Conservation (phyloP, 2,888 invertebrate genomes). For the Pherbina coryleti region DNA sequence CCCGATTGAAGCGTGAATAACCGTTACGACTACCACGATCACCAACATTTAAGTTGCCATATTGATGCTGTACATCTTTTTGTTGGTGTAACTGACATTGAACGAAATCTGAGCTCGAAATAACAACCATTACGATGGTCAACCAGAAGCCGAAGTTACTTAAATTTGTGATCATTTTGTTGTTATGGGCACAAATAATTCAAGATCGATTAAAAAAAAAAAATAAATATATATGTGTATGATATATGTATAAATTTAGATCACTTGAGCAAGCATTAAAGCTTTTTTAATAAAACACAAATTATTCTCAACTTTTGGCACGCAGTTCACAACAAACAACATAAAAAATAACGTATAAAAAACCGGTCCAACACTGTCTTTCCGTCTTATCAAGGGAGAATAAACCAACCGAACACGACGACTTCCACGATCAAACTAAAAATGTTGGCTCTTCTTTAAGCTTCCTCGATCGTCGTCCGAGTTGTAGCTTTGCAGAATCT, state of each 20-base stretch:
- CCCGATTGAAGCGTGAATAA: conserved; percentile 16
- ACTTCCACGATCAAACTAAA: conserved; percentile 35
- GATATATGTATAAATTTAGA: neutral
- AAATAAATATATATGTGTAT: neutral
- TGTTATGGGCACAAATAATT: neutral
- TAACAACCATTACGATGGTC: neutral
- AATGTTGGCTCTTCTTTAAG: neutral
- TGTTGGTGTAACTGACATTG: conserved; percentile 15
- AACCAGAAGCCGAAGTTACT: neutral
- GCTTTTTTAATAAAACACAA: neutral
- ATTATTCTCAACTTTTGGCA: neutral
- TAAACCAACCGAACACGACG: conserved; percentile 22
- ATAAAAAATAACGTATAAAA: neutral
- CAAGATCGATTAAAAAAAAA: neutral
- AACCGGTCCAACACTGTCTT: neutral
- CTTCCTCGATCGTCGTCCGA: neutral
- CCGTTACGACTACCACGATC: conserved; percentile 9
- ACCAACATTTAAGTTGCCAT: neutral
- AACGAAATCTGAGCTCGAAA: neutral
- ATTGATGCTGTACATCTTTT: conserved; percentile 10
- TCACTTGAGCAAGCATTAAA: neutral
- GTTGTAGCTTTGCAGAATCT: neutral
- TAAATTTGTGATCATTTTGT: neutral
- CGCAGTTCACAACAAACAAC: neutral
- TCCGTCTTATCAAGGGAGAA: neutral